Percentiles rank a stretch among this genome's conserved stretches.
Conservation (phyloP, 2,888 invertebrate genomes). For the Mimachlamys varia region DNA sequence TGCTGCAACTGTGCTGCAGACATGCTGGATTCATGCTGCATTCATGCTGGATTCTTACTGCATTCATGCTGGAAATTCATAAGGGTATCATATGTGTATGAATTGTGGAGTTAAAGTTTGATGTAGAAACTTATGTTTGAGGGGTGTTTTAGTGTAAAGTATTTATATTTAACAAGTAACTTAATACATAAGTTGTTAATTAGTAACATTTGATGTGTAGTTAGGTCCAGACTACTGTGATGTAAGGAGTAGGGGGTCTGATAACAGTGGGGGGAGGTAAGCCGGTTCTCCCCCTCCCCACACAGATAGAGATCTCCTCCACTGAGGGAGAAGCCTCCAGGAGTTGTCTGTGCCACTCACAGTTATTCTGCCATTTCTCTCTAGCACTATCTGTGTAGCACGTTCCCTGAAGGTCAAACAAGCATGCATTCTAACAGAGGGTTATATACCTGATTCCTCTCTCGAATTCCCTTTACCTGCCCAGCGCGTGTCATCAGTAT, state of each 20-base stretch:
- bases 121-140: background rate
- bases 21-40: too few species aligned
- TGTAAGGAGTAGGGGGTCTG: background rate
- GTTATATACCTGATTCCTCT: constrained; percentile 22
- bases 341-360: constrained; percentile 19
- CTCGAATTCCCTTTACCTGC: constrained; percentile 1
- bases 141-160: background rate
- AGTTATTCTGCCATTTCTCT: background rate
- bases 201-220: constrained; percentile 15
- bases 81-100: too few species aligned
- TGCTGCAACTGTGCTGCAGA: too few species aligned
- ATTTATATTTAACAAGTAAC: background rate
- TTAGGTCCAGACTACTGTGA: constrained; percentile 9
- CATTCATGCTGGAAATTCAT: too few species aligned
- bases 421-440: constrained; percentile 22
- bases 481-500: background rate
- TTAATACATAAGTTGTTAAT: background rate
- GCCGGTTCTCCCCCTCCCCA: background rate
- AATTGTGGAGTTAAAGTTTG: too few species aligned
- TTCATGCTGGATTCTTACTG: too few species aligned
- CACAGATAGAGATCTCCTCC: background rate
- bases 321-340: constrained; percentile 13
- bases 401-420: constrained; percentile 32
- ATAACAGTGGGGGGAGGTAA: background rate
- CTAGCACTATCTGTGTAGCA: constrained; percentile 9